Evolutionary conservation across 2,797 vertebrate genomes (phyloP).

Genomic region (Zalophus californianus): DNA sequence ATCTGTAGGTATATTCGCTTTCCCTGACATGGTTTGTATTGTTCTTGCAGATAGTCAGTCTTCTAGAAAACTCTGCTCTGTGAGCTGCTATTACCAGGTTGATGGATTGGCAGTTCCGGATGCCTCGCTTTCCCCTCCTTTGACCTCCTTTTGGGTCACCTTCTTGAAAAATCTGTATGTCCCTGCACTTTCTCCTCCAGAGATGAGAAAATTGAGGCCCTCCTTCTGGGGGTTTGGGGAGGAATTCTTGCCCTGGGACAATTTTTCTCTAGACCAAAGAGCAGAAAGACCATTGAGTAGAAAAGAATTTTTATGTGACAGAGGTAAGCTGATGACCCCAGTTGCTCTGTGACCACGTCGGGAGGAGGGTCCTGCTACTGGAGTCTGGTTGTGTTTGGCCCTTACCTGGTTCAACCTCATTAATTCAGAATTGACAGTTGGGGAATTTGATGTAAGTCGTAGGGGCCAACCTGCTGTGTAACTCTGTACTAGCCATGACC

Average conservation of each 20-base stretch:
- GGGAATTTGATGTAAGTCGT: slow-evolving; percentile 1
- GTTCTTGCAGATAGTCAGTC: background rate
- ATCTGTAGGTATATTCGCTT: background rate
- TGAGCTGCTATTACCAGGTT: background rate
- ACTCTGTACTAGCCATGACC: background rate
- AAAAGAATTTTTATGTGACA: slow-evolving; percentile 13
- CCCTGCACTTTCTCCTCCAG: background rate
- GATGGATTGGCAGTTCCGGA: background rate
- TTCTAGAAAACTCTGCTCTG: background rate
- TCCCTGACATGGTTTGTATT: background rate
- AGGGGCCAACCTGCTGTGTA: background rate
- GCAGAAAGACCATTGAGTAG: background rate
- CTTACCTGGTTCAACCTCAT: background rate
- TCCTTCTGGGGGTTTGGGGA: background rate
- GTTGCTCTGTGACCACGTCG: background rate
- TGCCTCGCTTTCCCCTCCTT: background rate
- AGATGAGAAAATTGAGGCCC: background rate
- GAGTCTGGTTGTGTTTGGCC: background rate
- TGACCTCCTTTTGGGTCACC: background rate
- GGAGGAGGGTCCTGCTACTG: background rate
- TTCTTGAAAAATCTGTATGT: background rate
- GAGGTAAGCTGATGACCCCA: background rate
- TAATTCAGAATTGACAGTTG: slow-evolving; percentile 2
- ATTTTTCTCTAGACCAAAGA: background rate
- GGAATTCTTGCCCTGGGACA: background rate